Conservation (phyloP, 2,888 invertebrate species). For the Anodontia alba region DNA sequence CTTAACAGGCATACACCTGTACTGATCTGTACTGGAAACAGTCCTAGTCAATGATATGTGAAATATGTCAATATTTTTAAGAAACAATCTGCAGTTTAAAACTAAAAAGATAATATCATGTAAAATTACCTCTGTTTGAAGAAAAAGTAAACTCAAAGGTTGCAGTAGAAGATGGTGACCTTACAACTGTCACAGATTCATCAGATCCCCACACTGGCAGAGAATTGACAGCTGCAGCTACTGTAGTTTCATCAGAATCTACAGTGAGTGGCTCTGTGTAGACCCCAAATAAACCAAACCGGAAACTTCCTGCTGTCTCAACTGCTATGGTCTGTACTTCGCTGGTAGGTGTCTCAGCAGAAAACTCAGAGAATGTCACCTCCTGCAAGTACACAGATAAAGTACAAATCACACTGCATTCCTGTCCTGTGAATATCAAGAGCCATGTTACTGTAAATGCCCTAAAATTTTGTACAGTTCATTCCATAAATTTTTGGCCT, state of each 20-base stretch:
- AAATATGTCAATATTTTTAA: no score
- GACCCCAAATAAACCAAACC: constrained; percentile 64
- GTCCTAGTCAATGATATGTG: no score
- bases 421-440: no score
- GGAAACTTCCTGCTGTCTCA: constrained; percentile 45
- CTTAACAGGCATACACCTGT: no score
- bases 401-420: no score
- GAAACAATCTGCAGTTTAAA: no score
- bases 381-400: constrained; percentile 38
- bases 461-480: no score
- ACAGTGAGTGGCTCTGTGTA: constrained; percentile 60
- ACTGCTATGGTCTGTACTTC: constrained; percentile 60
- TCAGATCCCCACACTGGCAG: constrained; percentile 63
- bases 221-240: constrained; percentile 58
- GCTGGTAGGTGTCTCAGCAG: constrained; percentile 12
- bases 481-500: no score
- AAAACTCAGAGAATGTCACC: constrained; percentile 32
- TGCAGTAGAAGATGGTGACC: constrained; percentile 27
- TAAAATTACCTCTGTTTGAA: constrained; percentile 45
- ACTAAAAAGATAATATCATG: no score
- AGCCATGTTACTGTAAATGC: no score
- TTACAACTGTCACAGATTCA: constrained; percentile 58
- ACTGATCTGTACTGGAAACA: no score
- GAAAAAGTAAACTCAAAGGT: constrained; percentile 57
- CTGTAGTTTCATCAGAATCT: constrained; percentile 36